Evolutionary conservation across 2,888 invertebrate genomes (phyloP).

Genomic region (Tridacna gigas): DNA sequence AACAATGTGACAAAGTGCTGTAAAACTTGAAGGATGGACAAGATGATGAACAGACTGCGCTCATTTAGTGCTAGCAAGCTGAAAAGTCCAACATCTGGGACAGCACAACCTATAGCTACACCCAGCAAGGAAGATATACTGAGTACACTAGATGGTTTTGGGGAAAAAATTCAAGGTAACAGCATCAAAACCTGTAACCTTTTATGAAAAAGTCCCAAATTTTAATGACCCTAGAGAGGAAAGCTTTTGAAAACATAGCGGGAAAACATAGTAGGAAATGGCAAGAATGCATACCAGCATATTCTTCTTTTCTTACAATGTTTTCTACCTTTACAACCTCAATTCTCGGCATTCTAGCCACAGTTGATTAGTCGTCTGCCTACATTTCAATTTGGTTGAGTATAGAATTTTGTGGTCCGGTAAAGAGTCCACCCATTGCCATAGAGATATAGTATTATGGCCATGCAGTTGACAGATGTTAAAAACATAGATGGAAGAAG

Average conservation of each 20-base stretch:
- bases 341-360: no score
- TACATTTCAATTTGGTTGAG: no score
- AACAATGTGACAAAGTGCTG: constrained; percentile 12
- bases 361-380: no score
- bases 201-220: neutral
- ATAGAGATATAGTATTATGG: no score
- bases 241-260: neutral
- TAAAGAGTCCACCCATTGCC: no score
- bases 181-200: neutral
- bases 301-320: neutral
- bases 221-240: neutral
- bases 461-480: no score
- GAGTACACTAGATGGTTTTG: constrained; percentile 76
- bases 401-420: no score
- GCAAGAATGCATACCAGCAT: neutral
- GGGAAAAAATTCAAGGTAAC: constrained; percentile 63
- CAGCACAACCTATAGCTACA: constrained; percentile 16
- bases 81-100: constrained; percentile 26
- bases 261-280: neutral
- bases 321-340: neutral
- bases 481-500: no score
- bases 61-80: constrained; percentile 60
- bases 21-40: constrained; percentile 45
- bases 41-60: constrained; percentile 58
- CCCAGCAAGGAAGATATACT: constrained; percentile 78